Conservation (phyloP, 2,113 vertebrate genomes). For the Halcyon senegalensis region DNA sequence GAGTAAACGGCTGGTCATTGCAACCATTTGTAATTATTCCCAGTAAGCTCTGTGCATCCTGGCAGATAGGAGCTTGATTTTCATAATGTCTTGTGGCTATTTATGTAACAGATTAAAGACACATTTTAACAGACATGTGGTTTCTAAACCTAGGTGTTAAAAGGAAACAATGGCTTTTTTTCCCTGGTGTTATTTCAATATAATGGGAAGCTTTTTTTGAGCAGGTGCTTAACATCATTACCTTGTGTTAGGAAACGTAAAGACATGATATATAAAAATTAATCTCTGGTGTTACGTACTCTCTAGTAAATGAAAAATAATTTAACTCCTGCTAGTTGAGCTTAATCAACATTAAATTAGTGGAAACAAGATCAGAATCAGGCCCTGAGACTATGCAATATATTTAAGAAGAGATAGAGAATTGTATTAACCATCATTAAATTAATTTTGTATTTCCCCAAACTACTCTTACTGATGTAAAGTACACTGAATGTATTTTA, state of each 20-base stretch:
- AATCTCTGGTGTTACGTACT: not conserved
- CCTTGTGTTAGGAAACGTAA: not conserved
- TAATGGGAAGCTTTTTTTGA: not conserved
- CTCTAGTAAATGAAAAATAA: constrained; percentile 1
- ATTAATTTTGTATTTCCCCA: not conserved
- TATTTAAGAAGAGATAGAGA: not conserved
- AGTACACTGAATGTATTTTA: not conserved
- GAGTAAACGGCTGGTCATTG: not conserved
- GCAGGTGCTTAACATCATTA: constrained; percentile 18
- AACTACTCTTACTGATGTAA: not conserved
- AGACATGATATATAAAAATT: not conserved
- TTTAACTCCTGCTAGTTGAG: not conserved
- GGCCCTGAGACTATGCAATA: not conserved
- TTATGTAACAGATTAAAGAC: not conserved
- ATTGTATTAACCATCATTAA: not conserved
- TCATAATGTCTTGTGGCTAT: not conserved
- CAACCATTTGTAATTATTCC: not conserved
- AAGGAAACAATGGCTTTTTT: not conserved
- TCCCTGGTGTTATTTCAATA: not conserved
- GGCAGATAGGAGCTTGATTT: not conserved
- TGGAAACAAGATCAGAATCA: not conserved
- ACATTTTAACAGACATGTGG: not conserved
- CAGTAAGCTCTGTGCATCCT: not conserved
- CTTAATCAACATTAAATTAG: not conserved
- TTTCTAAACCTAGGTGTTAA: not conserved